These are phyloP conservation scores for Agriopis marginaria DNA, from an alignment of 2,888 invertebrate genomes.

Conservation along the genomic window DNA sequence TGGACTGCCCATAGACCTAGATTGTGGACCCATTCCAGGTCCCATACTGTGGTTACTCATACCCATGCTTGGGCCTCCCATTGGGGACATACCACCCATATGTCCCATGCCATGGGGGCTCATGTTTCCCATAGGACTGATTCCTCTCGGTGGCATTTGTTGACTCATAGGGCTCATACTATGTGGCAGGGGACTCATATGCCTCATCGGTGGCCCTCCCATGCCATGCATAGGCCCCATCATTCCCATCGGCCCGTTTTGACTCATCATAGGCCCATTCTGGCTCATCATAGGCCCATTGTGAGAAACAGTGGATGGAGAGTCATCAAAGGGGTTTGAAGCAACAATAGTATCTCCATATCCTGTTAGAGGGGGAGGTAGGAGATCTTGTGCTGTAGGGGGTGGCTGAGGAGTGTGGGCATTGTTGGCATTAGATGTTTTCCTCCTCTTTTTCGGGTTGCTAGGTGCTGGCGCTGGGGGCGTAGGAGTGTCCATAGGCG, in stretches of 20 bases:
- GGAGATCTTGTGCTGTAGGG: slow-evolving; percentile 91
- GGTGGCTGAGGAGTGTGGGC: slow-evolving; percentile 89
- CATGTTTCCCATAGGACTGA: slow-evolving; percentile 90
- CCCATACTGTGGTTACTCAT: slow-evolving; percentile 88
- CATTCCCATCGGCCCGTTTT: slow-evolving; percentile 89
- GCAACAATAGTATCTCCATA: slow-evolving; percentile 98
- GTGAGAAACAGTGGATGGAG: slow-evolving; percentile 88
- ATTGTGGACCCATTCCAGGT: slow-evolving; percentile 85
- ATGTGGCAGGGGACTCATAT: slow-evolving; percentile 88
- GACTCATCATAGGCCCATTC: slow-evolving; percentile 89
- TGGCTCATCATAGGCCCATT: slow-evolving; percentile 88
- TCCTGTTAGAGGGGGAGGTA: slow-evolving; percentile 94
- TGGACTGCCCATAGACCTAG: slow-evolving; percentile 90
- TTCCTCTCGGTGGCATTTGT: slow-evolving; percentile 88
- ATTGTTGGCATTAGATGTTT: slow-evolving; percentile 91
- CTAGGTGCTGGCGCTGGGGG: slow-evolving; percentile 92
- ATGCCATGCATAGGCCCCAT: slow-evolving; percentile 88
- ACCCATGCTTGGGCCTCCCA: slow-evolving; percentile 90
- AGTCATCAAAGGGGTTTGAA: slow-evolving; percentile 98
- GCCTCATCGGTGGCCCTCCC: slow-evolving; percentile 88
- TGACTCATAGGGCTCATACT: slow-evolving; percentile 88
- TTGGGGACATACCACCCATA: slow-evolving; percentile 89
- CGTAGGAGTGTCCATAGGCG: slow-evolving; percentile 89
- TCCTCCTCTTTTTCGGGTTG: slow-evolving; percentile 95
- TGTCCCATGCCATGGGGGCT: slow-evolving; percentile 87